Evolutionary conservation across 1,140 invertebrate species (phyloP), one percentile per base, ranked within the genome.

Genomic region (Lepidotrigona ventralis): DNA sequence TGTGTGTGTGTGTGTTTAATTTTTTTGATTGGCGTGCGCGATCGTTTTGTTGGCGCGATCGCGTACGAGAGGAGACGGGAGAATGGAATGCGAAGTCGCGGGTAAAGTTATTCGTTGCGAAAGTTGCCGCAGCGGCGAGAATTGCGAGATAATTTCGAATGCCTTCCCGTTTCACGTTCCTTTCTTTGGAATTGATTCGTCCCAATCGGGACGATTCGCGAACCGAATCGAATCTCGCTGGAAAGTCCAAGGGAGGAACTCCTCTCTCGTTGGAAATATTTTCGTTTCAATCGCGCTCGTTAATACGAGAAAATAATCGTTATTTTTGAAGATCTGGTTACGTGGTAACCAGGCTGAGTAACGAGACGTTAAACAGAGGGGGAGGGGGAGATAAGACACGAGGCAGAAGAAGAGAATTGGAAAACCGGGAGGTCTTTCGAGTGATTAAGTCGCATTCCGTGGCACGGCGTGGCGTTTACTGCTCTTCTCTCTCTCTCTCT

Each of bases 371-470:
- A 39, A 70, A 39, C 19, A n/a, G 26, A 66, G 19, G 29, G 17
- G 8, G 19, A 11, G 17, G 8, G 19, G 21, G 11, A 23, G 33
- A 23, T 11, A 17, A 66, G 9, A 6, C 6, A 58, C 56, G 21
- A 63, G 11, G 8, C 0, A 21, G 19, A 64, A 15, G 14, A 17
- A 51, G 63, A 23, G 5, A n/a, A 54, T 26, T 77, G 26, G 60
- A 66, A 66, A 29, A 23, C 46, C 8, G 64, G 76, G 64, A n/a
- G 70, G 69, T 73, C 56, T 26, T 73, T 63, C 46, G 21, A 8
- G 19, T 63, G 21, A 53, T 51, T 63, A 60, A 56, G 68, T 72
- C 39, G 78, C 78, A 51, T 80, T 80, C 78, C 68, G 6, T 19
- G 39, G 6, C 39, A 39, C 39, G 15, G n/a, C 23, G 5, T 23